phyloP scores from a whole-genome alignment of 2,888 invertebrate genomes.

The Euzophera pinguis region DNA sequence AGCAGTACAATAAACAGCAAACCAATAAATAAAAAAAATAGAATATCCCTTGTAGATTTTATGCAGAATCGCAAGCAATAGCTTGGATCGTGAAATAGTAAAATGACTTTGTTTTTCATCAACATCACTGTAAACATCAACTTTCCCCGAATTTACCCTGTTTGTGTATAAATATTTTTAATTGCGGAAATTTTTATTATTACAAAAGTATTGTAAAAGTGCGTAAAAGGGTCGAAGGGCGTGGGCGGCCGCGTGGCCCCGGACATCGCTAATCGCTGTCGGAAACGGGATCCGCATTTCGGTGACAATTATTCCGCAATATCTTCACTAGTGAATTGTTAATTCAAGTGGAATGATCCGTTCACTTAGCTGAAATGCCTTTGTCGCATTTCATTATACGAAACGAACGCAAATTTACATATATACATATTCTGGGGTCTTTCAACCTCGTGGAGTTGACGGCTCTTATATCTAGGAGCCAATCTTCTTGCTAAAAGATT shows the following conservation, averaged over 20 bases:
- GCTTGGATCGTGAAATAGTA: too few species aligned
- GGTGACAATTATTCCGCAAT: not conserved
- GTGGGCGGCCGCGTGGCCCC: conserved; percentile 22
- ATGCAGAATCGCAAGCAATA: too few species aligned
- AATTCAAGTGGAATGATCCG: not conserved
- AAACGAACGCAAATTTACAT: not conserved
- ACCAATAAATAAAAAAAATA: too few species aligned
- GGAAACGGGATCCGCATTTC: not conserved
- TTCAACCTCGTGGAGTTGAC: not conserved
- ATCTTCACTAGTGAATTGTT: not conserved
- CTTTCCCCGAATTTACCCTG: too few species aligned
- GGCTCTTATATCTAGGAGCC: not conserved
- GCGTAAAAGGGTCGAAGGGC: not conserved
- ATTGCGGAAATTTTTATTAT: too few species aligned
- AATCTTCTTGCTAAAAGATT: too few species aligned
- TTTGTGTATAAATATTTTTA: too few species aligned
- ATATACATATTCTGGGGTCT: not conserved
- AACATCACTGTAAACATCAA: too few species aligned
- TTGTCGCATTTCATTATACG: not conserved
- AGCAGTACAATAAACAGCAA: too few species aligned
- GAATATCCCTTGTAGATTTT: too few species aligned
- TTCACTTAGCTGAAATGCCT: not conserved
- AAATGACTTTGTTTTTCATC: too few species aligned
- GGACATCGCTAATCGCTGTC: conserved; percentile 23
- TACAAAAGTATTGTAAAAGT: not conserved